These are phyloP conservation scores for Phenacoccus solenopsis DNA, from an alignment of 1,140 invertebrate genomes.

Conservation along the genomic window DNA sequence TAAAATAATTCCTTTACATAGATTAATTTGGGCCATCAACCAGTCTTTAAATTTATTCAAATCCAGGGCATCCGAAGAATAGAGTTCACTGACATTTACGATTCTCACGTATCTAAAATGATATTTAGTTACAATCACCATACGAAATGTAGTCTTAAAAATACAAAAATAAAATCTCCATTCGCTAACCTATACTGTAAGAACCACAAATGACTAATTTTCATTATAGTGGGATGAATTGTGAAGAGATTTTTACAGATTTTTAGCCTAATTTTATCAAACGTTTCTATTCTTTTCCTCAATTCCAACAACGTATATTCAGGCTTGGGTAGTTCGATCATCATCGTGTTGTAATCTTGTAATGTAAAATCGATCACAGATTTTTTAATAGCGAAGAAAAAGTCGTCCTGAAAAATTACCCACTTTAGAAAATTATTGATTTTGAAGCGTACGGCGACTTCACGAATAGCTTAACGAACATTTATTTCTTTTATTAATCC, in stretches of 20 bases:
- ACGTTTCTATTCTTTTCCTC: neutral
- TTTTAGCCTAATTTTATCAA: neutral
- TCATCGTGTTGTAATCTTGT: constrained; percentile 45
- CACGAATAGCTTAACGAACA: too few relatives aligned
- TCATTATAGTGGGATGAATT: neutral
- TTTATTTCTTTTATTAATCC: neutral
- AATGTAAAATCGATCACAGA: constrained; percentile 78
- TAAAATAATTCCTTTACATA: neutral
- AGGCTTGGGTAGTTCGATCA: constrained; percentile 29
- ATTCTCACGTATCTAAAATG: neutral
- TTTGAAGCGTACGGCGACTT: too few relatives aligned
- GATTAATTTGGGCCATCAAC: neutral
- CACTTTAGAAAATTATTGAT: too few relatives aligned
- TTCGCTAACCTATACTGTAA: neutral
- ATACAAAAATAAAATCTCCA: neutral
- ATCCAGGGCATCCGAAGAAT: neutral
- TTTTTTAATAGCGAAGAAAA: constrained; percentile 72
- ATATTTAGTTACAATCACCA: neutral
- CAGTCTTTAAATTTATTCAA: neutral
- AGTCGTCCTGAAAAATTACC: constrained; percentile 51
- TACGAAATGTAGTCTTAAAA: neutral
- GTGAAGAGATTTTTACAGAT: neutral
- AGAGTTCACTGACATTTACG: neutral
- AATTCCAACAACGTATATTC: neutral
- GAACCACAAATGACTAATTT: neutral